Evolutionary conservation across 2,113 vertebrate species (phyloP), one percentile per base, ranked within the genome.

Genomic region (Sturnira hondurensis): DNA sequence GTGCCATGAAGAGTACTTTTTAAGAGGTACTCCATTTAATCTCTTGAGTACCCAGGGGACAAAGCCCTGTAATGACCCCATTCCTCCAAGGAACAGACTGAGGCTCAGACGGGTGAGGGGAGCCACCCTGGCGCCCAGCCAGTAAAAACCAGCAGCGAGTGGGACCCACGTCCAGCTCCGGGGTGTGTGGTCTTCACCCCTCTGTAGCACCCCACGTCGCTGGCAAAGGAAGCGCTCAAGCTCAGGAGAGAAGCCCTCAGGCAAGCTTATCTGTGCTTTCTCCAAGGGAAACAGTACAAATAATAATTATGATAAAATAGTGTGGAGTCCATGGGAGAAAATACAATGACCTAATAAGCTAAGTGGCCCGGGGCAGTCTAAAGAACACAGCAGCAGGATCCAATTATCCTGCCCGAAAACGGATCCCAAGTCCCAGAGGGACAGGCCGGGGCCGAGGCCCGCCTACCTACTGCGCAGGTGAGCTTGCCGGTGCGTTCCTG

Each of bases 401-500:
- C 41, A 0, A 3, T 0, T 3, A 5, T 0, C 14, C 56, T 36
- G 0, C 2, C 1, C 0, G 36, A 65, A n/a, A 41, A 20, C 3
- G 26, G 58, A 9, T 0, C 11, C 4, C 1, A 4, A 0, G 0
- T 26, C 5, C 19, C 22, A 1, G 17, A 3, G 19, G 74, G 31
- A 7, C 50, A 13, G 16, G 52, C 9, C 22, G 19, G 20, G 28
- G 3, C 14, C 1, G 19, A 26, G 2, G n/a, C 52, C 63, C 92
- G 93, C 17, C 17, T 6, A 95, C 17, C 17, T 4, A 99, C 99
- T 10, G 99, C 99, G 6, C 99, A 99, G 97, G 99, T 99, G 97
- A 99, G 99, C 70, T 99, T 99, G 17, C 99, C 99, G 0, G 99
- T 99, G 96, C 99, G 99, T 58, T 99, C 99, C 97, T 99, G 99